Evolutionary conservation across 2,113 vertebrate species (phyloP).

Genomic region (Cyphomyrus discorhynchus): DNA sequence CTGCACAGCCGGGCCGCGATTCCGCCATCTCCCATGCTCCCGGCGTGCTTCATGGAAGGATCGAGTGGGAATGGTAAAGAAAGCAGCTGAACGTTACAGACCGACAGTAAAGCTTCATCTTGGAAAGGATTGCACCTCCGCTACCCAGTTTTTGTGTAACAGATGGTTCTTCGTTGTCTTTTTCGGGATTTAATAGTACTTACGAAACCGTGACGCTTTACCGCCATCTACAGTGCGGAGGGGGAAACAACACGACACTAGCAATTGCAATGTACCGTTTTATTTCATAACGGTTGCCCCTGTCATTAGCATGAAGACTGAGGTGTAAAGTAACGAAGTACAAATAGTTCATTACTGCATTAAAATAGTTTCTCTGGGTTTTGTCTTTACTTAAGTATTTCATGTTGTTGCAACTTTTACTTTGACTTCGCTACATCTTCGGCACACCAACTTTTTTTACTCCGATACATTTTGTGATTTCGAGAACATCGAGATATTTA

Average conservation of each 20-base stretch:
- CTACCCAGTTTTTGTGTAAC: neutral
- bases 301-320: neutral
- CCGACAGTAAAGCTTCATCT: neutral
- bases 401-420: no score
- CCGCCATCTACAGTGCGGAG: neutral
- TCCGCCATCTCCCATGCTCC: conserved; percentile 59
- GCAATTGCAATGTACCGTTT: neutral
- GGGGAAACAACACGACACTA: neutral
- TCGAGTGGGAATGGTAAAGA: neutral
- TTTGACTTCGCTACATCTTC: no score
- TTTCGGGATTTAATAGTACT: neutral
- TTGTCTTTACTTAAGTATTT: no score
- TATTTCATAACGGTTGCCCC: no score
- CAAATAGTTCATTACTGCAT: no score
- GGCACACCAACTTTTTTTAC: no score
- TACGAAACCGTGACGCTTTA: neutral
- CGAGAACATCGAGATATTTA: no score
- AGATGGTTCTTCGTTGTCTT: neutral
- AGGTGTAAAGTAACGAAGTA: no score
- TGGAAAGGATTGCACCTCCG: neutral
- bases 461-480: no score
- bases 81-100: neutral
- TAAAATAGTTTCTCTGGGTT: no score
- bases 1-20: conserved; percentile 45
- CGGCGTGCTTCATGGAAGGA: neutral